phyloP scores from a whole-genome alignment of 2,113 vertebrate species.

The Malurus melanocephalus region DNA sequence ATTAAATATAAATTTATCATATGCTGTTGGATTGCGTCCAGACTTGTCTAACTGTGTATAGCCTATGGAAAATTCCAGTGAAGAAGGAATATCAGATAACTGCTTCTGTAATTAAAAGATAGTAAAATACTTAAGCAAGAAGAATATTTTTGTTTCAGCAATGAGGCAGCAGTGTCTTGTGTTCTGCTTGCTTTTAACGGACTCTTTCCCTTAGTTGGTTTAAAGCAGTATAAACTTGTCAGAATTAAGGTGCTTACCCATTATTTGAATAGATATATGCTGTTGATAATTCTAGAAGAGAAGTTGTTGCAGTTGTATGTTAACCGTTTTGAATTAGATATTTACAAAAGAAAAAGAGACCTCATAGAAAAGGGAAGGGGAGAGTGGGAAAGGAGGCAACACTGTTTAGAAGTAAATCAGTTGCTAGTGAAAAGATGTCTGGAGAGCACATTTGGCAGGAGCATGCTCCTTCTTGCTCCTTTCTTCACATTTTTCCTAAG shows the following conservation, averaged over 20 bases:
- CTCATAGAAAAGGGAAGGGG: neutral
- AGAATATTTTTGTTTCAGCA: neutral
- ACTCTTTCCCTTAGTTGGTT: neutral
- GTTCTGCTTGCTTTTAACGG: neutral
- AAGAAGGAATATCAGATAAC: neutral
- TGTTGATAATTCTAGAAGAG: neutral
- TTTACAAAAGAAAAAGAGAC: neutral
- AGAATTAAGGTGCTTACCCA: neutral
- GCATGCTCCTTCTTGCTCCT: neutral
- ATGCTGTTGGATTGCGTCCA: neutral
- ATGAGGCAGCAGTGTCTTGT: neutral
- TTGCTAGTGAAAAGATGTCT: neutral
- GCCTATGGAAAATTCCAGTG: neutral
- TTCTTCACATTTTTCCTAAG: neutral
- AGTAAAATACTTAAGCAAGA: neutral
- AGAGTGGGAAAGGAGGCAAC: neutral
- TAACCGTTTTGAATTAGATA: neutral
- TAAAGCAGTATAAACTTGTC: neutral
- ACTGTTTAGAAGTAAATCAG: neutral
- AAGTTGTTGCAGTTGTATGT: neutral
- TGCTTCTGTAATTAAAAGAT: conserved; percentile 22
- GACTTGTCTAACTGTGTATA: neutral
- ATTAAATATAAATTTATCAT: neutral
- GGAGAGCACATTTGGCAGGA: neutral
- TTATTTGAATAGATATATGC: neutral